Base-by-base conservation (phyloP, 2,797 vertebrate species). In the Oceanodroma leucorhoa region DNA sequence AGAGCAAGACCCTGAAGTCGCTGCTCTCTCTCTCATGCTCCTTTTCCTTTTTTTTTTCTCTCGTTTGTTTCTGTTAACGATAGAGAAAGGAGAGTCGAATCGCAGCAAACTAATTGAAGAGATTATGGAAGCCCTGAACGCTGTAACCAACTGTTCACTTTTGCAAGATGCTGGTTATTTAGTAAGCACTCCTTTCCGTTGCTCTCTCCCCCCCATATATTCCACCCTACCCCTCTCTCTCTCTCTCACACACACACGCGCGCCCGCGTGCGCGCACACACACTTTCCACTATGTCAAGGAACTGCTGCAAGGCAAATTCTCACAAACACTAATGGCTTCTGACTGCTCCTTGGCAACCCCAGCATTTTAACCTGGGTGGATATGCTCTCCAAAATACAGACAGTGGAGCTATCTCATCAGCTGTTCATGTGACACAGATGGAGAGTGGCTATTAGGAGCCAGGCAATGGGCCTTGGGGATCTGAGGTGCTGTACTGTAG, bases 321-420 rank as follows among this genome's bases (percentile, higher is more conserved):
- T 99, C 99, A 98, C 99, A 99, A 99, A 99, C 99, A 98, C 99
- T 99, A 99, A 99, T 99, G 99, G 99, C 98, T 99, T 99, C 98
- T 99, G 99, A 99, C 99, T 99, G 99, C 99, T 99, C 99, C 99
- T 98, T 99, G 99, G 99, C 99, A 99, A 99, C 99, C 99, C 99
- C 97, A 98, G 98, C 99, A 99, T 99, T 99, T 99, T 99, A 99
- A 99, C 99, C 99, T 99, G 99, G 98, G 98, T 98, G 98, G 98
- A 99, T 99, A 98, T 99, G 98, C 98, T 98, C 98, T 98, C 98
- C 98, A 98, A 98, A 98, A 98, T 98, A 98, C 98, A 98, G 98
- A 98, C 98, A 98, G 98, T 98, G 98, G 98, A 98, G 98, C 98
- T 98, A 98, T 99, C 99, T 99, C 99, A 99, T 99, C 99, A 99